Conservation (phyloP, 2,888 invertebrate species). For the Julus scandinavius region DNA sequence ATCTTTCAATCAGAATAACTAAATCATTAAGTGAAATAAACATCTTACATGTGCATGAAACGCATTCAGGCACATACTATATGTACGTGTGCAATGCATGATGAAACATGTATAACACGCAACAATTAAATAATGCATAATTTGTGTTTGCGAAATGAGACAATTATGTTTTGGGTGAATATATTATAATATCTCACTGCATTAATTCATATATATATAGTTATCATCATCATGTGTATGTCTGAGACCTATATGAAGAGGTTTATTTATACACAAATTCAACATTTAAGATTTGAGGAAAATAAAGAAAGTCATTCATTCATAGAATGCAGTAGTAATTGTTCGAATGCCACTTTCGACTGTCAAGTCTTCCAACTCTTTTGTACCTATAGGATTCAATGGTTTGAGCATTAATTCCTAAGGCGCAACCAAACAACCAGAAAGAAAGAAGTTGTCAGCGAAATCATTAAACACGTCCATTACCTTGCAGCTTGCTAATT, state of each 20-base stretch:
- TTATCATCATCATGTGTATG: background rate
- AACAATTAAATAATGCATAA: no score
- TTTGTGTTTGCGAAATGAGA: no score
- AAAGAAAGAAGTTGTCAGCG: background rate
- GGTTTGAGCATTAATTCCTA: background rate
- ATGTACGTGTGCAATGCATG: no score
- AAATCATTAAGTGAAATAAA: no score
- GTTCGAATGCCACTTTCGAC: background rate
- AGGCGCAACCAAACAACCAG: slow-evolving; percentile 1
- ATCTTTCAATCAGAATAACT: no score
- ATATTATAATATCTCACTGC: no score
- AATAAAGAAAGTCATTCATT: background rate
- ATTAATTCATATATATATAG: no score
- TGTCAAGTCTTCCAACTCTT: background rate
- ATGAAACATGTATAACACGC: no score
- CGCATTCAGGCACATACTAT: no score
- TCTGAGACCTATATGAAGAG: no score
- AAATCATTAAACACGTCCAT: slow-evolving; percentile 24
- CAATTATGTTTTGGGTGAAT: no score
- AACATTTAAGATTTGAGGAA: background rate
- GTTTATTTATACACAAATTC: background rate
- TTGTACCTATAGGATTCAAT: background rate
- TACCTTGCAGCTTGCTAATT: slow-evolving; percentile 10
- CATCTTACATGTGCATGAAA: no score
- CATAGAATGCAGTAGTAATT: background rate